These are phyloP conservation scores for Buathra laborator DNA, from an alignment of 2,888 invertebrate species.

Conservation along the genomic window DNA sequence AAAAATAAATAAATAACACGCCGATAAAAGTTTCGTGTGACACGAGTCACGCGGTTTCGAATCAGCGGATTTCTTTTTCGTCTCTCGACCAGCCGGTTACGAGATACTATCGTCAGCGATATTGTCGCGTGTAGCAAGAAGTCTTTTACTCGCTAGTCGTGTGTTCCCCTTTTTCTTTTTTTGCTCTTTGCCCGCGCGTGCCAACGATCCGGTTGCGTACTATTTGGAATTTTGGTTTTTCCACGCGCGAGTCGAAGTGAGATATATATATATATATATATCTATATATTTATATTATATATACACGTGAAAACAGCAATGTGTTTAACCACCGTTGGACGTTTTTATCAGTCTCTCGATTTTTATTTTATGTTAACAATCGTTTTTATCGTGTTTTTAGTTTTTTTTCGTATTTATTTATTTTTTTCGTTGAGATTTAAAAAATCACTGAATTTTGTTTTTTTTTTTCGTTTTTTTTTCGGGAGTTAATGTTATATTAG, in stretches of 20 bases:
- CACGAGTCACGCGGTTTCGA: conserved; percentile 1
- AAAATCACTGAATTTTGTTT: neutral
- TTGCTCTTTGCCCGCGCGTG: conserved; percentile 9
- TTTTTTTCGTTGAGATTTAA: neutral
- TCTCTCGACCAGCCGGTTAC: conserved; percentile 32
- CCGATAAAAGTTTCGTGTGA: neutral
- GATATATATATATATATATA: neutral
- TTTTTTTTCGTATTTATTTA: neutral
- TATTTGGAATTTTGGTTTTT: neutral
- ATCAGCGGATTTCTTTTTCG: conserved; percentile 34
- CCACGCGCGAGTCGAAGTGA: too few species aligned
- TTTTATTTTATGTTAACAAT: neutral
- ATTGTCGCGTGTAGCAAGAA: conserved; percentile 22
- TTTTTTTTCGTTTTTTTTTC: neutral
- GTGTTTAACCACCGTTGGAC: neutral
- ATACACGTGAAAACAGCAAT: neutral
- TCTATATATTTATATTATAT: neutral
- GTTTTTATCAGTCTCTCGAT: neutral
- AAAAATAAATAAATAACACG: neutral
- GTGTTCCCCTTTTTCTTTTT: neutral
- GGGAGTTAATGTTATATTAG: neutral
- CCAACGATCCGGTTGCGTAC: conserved; percentile 15
- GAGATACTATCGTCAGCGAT: conserved; percentile 24
- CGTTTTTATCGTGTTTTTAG: neutral
- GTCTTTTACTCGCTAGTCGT: neutral